Percentiles rank a stretch among this genome's conserved stretches.
Evolutionary conservation across 2,888 invertebrate genomes (phyloP).

Genomic region (Hyposoter didymator): DNA sequence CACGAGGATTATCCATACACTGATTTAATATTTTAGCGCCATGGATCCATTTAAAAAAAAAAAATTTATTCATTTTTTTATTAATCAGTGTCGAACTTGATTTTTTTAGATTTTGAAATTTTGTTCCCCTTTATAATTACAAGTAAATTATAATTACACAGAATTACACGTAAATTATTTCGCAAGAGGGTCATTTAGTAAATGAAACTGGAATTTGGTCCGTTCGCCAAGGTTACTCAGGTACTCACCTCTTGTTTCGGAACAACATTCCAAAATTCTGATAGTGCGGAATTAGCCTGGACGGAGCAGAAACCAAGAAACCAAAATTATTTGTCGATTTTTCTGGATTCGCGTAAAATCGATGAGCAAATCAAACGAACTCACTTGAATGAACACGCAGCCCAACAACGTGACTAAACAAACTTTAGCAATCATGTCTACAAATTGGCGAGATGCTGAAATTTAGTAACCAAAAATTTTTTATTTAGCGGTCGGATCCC

Average conservation of each 20-base stretch:
- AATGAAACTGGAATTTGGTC: not conserved
- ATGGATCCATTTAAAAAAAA: too few species aligned
- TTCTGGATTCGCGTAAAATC: not conserved
- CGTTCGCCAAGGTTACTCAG: not conserved
- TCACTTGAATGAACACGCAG: not conserved
- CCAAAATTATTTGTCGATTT: not conserved
- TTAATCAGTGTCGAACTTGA: too few species aligned
- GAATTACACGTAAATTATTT: too few species aligned
- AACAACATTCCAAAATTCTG: not conserved
- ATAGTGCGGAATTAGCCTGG: not conserved
- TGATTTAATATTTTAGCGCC: too few species aligned
- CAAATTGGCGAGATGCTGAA: not conserved
- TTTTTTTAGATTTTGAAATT: too few species aligned
- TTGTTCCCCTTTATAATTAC: too few species aligned
- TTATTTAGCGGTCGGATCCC: too few species aligned
- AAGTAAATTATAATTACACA: too few species aligned
- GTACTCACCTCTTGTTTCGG: not conserved
- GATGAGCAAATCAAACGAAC: not conserved
- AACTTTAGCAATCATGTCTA: not conserved
- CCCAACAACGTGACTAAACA: not conserved
- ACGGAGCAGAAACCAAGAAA: not conserved
- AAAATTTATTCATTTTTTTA: too few species aligned
- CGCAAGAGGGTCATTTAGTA: too few species aligned
- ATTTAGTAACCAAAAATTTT: not conserved
- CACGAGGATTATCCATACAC: too few species aligned